Conservation (phyloP, 2,113 vertebrate genomes). For the Furnarius figulus region DNA sequence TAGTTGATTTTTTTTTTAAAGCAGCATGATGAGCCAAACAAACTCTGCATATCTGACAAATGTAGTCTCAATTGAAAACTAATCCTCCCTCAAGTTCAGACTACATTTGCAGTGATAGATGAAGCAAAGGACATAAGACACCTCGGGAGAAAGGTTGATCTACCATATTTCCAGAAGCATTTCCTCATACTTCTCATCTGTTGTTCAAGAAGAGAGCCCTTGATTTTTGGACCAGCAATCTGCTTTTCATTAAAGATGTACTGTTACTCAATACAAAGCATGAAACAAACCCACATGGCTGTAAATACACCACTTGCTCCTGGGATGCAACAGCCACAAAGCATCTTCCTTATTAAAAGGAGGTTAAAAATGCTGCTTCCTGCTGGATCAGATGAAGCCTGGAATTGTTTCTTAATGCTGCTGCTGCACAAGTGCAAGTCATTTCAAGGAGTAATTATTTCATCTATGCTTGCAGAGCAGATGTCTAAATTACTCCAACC, state of each 20-base stretch:
- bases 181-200: neutral
- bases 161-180: neutral
- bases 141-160: neutral
- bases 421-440: neutral
- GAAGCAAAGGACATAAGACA: neutral
- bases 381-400: neutral
- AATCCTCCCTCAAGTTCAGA: neutral
- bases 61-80: neutral
- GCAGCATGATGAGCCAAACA: neutral
- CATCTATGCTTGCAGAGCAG: neutral
- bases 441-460: neutral
- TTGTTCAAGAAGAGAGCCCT: neutral
- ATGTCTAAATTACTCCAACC: neutral
- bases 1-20: neutral
- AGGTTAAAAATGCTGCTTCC: neutral
- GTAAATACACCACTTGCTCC: neutral
- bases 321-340: neutral
- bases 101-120: neutral
- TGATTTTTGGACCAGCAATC: neutral
- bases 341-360: neutral
- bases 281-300: neutral
- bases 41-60: neutral
- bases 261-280: neutral
- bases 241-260: neutral
- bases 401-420: neutral